A percentile compares a stretch with the other conserved stretches of the same genome.
Evolutionary conservation across 2,797 vertebrate species (phyloP).

Genomic region (Buphagus erythrorhynchus): DNA sequence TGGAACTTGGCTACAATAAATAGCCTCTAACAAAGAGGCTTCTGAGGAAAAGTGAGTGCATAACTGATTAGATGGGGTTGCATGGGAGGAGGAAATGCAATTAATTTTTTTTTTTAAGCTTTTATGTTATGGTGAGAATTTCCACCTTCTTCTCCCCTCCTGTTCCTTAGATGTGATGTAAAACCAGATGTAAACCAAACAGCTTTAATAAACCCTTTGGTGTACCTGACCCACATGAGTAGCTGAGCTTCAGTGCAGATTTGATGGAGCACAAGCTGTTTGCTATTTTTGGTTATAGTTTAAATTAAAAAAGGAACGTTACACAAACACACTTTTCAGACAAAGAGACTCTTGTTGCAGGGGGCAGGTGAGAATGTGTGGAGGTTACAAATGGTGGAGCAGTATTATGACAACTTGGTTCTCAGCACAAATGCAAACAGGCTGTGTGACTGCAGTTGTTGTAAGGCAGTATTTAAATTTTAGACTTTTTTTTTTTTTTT

Average conservation of each 20-base stretch:
- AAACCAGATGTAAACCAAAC: background rate
- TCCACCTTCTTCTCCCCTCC: background rate
- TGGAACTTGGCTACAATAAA: background rate
- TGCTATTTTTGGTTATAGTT: slow-evolving; percentile 11
- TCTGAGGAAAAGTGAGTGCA: background rate
- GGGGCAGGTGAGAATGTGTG: slow-evolving; percentile 45
- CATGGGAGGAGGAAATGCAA: background rate
- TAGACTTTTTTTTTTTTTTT: background rate
- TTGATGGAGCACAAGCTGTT: background rate
- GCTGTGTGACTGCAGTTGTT: background rate
- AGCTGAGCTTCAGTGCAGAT: background rate
- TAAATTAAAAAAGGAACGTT: slow-evolving; percentile 29
- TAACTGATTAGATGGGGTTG: background rate
- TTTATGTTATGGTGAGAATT: background rate
- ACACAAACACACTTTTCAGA: slow-evolving; percentile 35
- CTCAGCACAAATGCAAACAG: background rate
- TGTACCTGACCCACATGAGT: background rate
- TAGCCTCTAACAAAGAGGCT: background rate
- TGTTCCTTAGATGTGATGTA: background rate
- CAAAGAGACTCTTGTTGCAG: slow-evolving; percentile 53
- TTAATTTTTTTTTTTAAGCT: background rate
- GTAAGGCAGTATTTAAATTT: background rate
- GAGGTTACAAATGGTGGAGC: background rate
- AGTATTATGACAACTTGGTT: slow-evolving; percentile 21
- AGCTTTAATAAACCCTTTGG: background rate